These are phyloP conservation scores for Pocillopora grandis DNA, from an alignment of 92 coral and sea anemone genomes.

Conservation along the genomic window DNA sequence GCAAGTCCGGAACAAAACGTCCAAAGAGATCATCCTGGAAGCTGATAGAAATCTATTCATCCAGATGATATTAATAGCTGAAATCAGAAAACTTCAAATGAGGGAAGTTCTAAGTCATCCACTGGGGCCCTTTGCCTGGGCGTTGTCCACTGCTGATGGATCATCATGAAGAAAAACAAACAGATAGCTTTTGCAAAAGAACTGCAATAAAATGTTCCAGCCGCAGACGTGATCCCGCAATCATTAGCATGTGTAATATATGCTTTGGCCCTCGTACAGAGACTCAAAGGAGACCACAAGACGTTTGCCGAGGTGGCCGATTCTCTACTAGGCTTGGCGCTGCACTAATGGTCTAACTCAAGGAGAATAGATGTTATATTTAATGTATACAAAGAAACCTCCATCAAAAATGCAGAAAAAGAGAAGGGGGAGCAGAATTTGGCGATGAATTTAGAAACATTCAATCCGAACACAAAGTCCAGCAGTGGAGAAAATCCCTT, in stretches of 20 bases:
- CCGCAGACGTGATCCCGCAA: no score
- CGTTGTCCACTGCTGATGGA: no score
- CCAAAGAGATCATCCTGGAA: conserved; percentile 24
- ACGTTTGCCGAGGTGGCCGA: no score
- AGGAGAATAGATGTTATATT: conserved; percentile 58
- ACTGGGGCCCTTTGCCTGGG: conserved; percentile 69
- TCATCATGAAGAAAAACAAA: no score
- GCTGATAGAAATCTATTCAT: conserved; percentile 47
- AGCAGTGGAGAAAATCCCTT: conserved; percentile 59
- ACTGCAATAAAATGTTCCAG: no score
- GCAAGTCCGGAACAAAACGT: conserved; percentile 24
- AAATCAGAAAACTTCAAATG: conserved; percentile 54
- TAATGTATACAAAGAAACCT: conserved; percentile 45
- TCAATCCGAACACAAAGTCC: conserved; percentile 34
- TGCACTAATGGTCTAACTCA: conserved; percentile 41
- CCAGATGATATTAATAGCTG: conserved; percentile 44
- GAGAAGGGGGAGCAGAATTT: conserved; percentile 38
- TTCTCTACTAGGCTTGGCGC: conserved; percentile 2
- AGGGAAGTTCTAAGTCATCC: conserved; percentile 52
- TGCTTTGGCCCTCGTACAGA: no score
- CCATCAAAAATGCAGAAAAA: conserved; percentile 65
- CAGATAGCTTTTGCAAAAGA: no score
- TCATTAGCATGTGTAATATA: no score
- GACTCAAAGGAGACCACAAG: no score
- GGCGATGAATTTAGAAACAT: conserved; percentile 48